Evolutionary conservation across 2,888 invertebrate species (phyloP), one percentile per base, ranked within the genome.

Genomic region (Amphimallon solstitiale): DNA sequence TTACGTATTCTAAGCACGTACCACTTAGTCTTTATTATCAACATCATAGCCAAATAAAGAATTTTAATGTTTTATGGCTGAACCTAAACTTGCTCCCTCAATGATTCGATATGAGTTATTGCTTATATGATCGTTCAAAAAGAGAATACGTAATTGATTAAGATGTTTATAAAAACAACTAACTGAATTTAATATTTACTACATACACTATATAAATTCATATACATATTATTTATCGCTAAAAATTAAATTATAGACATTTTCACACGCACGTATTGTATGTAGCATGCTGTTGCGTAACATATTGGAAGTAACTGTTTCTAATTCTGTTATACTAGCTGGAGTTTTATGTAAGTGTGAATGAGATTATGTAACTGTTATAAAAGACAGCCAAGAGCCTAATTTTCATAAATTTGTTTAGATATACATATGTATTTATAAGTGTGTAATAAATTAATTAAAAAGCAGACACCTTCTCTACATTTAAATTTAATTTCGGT

Each of bases 281-380:
- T 23, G 10, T 23, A 15, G 29, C 6, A 56, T 40, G 23, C 9
- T 23, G 10, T 9, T 14, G 17, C 14, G 14, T 43, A 56, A 40
- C 4, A 56, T 40, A 14, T 21, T 40, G 14, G 9, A 23, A 23
- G 23, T 56, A 56, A 56, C 56, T 56, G 56, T 56, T 38, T 56
- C 38, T 56, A 21, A 40, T 56, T 56, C 56, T 56, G 56, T 56
- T 56, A 56, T 56, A 40, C 40, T 40, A 23, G 40, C 56, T 56
- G 40, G 12, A 40, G 19, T 14, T 56, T 56, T 14, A 12, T 35
- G 19, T n/a, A 38, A 7, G 17, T 12, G 19, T 54, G 19, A 19
- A 46, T n/a, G 17, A 21, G 43, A 43, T 43, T 43, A 2, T 43
- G 15, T 43, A 43, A 19, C 23, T 40, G 23, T 56, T 40, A 14